Percentiles rank a stretch among this genome's conserved stretches.
Evolutionary conservation across 2,113 vertebrate genomes (phyloP).

Genomic region (Vulpes lagopus): DNA sequence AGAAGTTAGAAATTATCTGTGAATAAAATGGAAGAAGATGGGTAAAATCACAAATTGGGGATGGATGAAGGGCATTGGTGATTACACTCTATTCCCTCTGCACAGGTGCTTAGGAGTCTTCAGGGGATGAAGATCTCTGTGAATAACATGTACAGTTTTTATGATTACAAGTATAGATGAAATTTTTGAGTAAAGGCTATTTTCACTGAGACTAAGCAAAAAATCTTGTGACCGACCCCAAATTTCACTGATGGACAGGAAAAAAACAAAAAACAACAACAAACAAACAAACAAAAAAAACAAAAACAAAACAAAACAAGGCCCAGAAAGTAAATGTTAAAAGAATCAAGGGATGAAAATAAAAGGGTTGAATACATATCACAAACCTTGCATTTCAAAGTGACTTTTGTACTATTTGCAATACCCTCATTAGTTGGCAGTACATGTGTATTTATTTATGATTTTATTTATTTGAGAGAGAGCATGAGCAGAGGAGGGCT

Average conservation of each 20-base stretch:
- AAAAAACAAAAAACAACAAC: neutral
- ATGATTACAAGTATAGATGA: neutral
- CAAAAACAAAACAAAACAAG: neutral
- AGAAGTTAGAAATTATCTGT: neutral
- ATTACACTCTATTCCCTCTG: accelerated
- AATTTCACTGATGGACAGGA: neutral
- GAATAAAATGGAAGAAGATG: neutral
- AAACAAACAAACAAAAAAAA: too few relatives aligned
- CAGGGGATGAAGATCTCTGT: too few relatives aligned
- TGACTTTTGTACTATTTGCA: neutral
- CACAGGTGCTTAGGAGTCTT: neutral
- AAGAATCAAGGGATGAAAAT: neutral
- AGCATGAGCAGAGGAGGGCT: neutral
- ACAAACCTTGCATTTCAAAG: neutral
- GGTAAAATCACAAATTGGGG: neutral
- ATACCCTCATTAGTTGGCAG: neutral
- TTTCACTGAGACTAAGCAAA: neutral
- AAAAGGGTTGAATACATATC: neutral
- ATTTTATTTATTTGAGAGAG: neutral
- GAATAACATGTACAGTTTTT: neutral
- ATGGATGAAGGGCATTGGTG: neutral
- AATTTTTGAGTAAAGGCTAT: neutral
- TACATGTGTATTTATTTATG: neutral
- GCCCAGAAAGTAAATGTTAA: neutral
- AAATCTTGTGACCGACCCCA: neutral